phyloP scores from a whole-genome alignment of 2,797 vertebrate genomes.

The Hybognathus amarus region DNA sequence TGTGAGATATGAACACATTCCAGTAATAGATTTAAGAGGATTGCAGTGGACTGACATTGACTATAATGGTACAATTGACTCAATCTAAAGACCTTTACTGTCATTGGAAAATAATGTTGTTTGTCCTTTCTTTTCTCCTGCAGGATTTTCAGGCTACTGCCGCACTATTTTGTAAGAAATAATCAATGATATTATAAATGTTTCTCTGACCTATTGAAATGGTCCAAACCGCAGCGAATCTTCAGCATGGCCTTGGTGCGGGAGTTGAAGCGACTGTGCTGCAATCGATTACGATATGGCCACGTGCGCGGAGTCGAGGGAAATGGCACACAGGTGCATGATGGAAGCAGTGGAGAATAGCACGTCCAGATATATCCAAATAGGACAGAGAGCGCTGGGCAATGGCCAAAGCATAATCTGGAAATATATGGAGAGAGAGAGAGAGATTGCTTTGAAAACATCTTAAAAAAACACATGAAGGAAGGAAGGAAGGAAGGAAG shows the following conservation, averaged over 20 bases:
- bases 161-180: background rate
- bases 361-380: conserved; percentile 99
- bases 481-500: background rate
- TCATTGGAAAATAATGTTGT: background rate
- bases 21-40: conserved; percentile 4
- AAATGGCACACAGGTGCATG: conserved; percentile 99
- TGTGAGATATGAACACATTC: conserved; percentile 11
- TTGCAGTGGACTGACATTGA: background rate
- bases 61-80: background rate
- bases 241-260: conserved; percentile 99
- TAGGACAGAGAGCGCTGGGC: conserved; percentile 91
- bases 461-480: background rate
- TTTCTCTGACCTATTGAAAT: conserved; percentile 90
- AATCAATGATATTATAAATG: background rate
- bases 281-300: conserved; percentile 98
- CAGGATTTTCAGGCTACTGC: background rate
- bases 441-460: conserved; percentile 2
- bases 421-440: conserved; percentile 14
- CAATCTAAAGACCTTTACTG: conserved; percentile 1
- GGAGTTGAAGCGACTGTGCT: conserved; percentile 99
- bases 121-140: background rate
- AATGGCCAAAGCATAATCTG: conserved; percentile 97
- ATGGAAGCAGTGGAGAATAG: conserved; percentile 98
- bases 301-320: conserved; percentile 95
- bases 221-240: conserved; percentile 98